Conservation (phyloP, 1,140 invertebrate genomes). For the Thalassaphorura encarpata region DNA sequence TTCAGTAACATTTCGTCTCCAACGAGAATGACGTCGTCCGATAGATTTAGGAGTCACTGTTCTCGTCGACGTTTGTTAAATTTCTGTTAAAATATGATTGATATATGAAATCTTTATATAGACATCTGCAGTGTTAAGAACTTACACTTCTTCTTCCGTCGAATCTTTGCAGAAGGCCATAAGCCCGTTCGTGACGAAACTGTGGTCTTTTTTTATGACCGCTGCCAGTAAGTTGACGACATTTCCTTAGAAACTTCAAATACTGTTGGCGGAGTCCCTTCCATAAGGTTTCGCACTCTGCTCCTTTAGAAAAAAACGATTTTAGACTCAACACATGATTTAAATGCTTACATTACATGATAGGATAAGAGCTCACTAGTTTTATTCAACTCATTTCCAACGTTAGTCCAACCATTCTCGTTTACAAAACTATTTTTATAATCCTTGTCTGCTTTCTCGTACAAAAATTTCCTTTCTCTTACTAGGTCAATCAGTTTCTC, state of each 20-base stretch:
- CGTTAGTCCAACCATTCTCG: neutral
- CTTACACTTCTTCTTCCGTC: neutral
- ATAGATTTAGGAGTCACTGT: neutral
- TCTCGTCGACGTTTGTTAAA: neutral
- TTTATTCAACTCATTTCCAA: neutral
- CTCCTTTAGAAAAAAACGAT: neutral
- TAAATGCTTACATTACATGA: neutral
- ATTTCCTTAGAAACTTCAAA: neutral
- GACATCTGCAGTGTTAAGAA: neutral
- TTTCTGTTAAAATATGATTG: neutral
- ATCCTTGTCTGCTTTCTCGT: neutral
- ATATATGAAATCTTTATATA: neutral
- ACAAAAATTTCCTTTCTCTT: neutral
- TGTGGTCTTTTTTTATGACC: neutral
- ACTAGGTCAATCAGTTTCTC: neutral
- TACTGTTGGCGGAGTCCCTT: neutral
- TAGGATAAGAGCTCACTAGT: neutral
- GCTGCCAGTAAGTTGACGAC: neutral
- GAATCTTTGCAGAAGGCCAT: neutral
- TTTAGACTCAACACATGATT: neutral
- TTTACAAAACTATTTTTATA: neutral
- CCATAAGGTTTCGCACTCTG: neutral
- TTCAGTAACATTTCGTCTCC: neutral
- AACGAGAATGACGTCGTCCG: neutral
- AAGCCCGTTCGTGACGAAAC: neutral